These are phyloP conservation scores for Hypsopygia costalis DNA, from an alignment of 2,888 invertebrate genomes.

Conservation along the genomic window DNA sequence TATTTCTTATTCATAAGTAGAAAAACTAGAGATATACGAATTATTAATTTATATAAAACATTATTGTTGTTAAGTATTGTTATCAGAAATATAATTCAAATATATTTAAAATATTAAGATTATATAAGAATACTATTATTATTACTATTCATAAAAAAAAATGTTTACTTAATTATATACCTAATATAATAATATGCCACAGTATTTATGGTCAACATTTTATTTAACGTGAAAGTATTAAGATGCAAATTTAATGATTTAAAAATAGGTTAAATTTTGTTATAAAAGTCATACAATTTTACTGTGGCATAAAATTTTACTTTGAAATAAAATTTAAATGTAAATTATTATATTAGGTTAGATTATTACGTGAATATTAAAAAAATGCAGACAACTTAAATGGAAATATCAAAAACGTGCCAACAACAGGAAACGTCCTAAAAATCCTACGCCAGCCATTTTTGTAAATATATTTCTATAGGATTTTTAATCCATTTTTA, in stretches of 20 bases:
- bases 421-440: slow-evolving; percentile 44
- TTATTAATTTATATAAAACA: slow-evolving; percentile 11
- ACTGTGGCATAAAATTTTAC: too few species aligned
- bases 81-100: neutral
- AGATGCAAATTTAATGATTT: too few species aligned
- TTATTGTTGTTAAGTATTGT: slow-evolving; percentile 7
- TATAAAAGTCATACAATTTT: too few species aligned
- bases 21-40: slow-evolving; percentile 2
- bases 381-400: slow-evolving; percentile 7
- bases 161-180: too few species aligned
- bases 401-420: slow-evolving; percentile 46
- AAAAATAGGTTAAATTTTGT: too few species aligned
- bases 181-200: too few species aligned
- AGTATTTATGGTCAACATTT: too few species aligned
- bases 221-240: too few species aligned
- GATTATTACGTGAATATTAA: neutral
- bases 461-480: slow-evolving; percentile 56
- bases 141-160: too few species aligned
- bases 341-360: too few species aligned
- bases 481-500: slow-evolving; percentile 49
- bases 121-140: neutral
- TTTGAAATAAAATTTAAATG: too few species aligned
- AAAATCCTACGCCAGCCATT: slow-evolving; percentile 37
- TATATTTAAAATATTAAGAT: neutral
- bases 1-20: neutral